Evolutionary conservation across 2,797 vertebrate species (phyloP).

Genomic region (Pseudopleuronectes americanus): DNA sequence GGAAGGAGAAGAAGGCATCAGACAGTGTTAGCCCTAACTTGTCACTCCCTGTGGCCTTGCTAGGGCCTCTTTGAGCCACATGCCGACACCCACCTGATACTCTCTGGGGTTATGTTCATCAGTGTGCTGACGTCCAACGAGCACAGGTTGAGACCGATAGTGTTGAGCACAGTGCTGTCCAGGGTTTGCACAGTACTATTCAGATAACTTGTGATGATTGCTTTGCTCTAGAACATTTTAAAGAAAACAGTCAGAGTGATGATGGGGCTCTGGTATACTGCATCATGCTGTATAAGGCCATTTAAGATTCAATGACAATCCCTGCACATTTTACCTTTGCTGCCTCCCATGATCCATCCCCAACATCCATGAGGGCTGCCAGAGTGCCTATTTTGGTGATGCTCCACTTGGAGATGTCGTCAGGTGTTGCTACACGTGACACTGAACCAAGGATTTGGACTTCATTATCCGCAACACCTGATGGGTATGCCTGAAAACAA

Average conservation of each 20-base stretch:
- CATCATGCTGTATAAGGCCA: neutral
- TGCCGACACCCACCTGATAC: conserved; percentile 53
- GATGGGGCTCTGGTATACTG: neutral
- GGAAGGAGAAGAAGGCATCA: conserved; percentile 9
- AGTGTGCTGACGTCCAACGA: conserved; percentile 62
- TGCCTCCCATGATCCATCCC: conserved; percentile 62
- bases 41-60: neutral
- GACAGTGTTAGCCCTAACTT: neutral
- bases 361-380: conserved; percentile 56
- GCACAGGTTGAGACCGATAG: conserved; percentile 67
- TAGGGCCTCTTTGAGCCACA: neutral
- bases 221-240: conserved; percentile 66
- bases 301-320: neutral
- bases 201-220: conserved; percentile 73
- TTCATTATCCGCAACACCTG: conserved; percentile 56
- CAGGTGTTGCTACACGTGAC: conserved; percentile 64
- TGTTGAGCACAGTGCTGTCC: conserved; percentile 63
- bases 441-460: conserved; percentile 58
- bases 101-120: conserved; percentile 59
- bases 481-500: conserved; percentile 61
- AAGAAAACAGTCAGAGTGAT: conserved; percentile 6
- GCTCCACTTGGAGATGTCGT: conserved; percentile 73
- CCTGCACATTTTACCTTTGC: conserved; percentile 48
- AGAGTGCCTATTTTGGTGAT: conserved; percentile 69
- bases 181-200: conserved; percentile 52